Evolutionary conservation across 2,797 vertebrate species (phyloP).

Genomic region (Hippoglossus hippoglossus): DNA sequence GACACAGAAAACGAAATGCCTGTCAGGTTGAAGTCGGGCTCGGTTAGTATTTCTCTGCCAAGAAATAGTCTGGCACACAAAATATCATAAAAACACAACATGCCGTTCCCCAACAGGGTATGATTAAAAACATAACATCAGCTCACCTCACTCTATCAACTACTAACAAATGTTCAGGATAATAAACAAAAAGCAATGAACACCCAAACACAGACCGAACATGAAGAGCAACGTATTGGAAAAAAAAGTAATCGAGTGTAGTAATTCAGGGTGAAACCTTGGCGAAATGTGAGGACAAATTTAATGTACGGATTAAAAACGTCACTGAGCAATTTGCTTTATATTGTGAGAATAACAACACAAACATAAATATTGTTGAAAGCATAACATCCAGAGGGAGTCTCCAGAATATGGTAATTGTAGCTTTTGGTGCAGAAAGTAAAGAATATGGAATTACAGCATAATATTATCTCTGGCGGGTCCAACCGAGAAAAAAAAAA

Average conservation of each 20-base stretch:
- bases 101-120: too few species aligned
- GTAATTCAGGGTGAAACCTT: background rate
- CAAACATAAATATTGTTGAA: slow-evolving; percentile 38
- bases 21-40: too few species aligned
- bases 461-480: slow-evolving; percentile 67
- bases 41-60: too few species aligned
- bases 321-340: slow-evolving; percentile 20
- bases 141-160: too few species aligned
- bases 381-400: slow-evolving; percentile 40
- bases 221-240: background rate
- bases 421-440: slow-evolving; percentile 47
- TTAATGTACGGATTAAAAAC: slow-evolving; percentile 21
- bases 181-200: background rate
- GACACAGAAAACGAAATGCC: too few species aligned
- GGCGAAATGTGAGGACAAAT: background rate
- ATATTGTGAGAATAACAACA: slow-evolving; percentile 31
- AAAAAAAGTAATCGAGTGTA: background rate
- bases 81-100: too few species aligned
- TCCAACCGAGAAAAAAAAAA: slow-evolving; percentile 4
- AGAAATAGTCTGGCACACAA: too few species aligned
- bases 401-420: slow-evolving; percentile 52
- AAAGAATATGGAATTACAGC: slow-evolving; percentile 55
- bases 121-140: too few species aligned
- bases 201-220: background rate
- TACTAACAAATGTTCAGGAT: background rate